Evolutionary conservation across 1,140 invertebrate species (phyloP).

Genomic region (Megalonaias nervosa): DNA sequence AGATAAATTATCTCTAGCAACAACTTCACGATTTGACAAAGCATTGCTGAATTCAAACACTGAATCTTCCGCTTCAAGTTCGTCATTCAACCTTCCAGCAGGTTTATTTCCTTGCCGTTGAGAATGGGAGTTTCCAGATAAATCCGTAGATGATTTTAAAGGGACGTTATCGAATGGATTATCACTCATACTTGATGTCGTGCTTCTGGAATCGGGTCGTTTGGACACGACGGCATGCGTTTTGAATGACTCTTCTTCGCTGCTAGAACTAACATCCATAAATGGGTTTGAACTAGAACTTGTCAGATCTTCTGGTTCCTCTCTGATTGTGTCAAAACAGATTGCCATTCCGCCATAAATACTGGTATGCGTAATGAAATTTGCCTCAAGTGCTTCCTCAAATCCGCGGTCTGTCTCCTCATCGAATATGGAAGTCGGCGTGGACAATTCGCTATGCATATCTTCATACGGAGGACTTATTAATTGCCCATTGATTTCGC

Average conservation of each 20-base stretch:
- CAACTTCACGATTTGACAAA: slow-evolving; percentile 20
- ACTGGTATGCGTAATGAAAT: slow-evolving; percentile 13
- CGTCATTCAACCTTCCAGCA: background rate
- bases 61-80: slow-evolving; percentile 10
- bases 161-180: slow-evolving; percentile 9
- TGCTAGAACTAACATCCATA: slow-evolving; percentile 9
- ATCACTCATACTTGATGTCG: slow-evolving; percentile 10
- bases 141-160: background rate
- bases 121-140: background rate
- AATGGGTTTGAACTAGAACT: slow-evolving; percentile 35
- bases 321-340: slow-evolving; percentile 49
- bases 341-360: slow-evolving; percentile 34
- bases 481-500: background rate
- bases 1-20: background rate
- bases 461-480: too few species aligned
- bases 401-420: slow-evolving; percentile 40
- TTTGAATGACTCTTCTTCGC: slow-evolving; percentile 16
- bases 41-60: slow-evolving; percentile 27
- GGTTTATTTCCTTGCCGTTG: background rate
- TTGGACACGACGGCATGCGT: slow-evolving; percentile 31
- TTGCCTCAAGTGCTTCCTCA: slow-evolving; percentile 37
- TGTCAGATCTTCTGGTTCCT: slow-evolving; percentile 44
- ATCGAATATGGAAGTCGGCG: slow-evolving; percentile 37
- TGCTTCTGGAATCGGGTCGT: slow-evolving; percentile 22
- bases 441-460: slow-evolving; percentile 19